These are phyloP conservation scores for Bombyx huttoni DNA, from an alignment of 2,888 invertebrate species.

Conservation along the genomic window DNA sequence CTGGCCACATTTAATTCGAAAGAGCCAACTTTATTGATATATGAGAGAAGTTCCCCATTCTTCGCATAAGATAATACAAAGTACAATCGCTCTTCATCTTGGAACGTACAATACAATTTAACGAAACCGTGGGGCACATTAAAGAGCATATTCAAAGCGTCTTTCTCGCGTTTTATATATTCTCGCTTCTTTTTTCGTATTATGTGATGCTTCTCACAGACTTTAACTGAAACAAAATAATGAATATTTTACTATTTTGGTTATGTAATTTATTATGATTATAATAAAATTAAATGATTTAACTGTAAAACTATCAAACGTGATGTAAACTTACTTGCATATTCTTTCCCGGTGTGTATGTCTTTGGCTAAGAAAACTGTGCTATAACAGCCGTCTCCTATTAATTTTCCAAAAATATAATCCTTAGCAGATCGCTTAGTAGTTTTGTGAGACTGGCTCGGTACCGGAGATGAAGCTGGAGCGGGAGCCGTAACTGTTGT, in stretches of 20 bases:
- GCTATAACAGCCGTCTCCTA: constrained; percentile 98
- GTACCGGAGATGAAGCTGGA: constrained; percentile 46
- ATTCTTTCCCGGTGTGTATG: constrained; percentile 89
- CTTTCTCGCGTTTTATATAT: constrained; percentile 94
- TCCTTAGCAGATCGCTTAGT: constrained; percentile 86
- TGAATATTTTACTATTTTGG: constrained; percentile 2
- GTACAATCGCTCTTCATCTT: constrained; percentile 92
- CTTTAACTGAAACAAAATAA: constrained; percentile 84
- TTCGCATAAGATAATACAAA: constrained; percentile 96
- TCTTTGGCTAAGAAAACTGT: constrained; percentile 95
- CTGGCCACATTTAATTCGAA: constrained; percentile 91
- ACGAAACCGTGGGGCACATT: constrained; percentile 90
- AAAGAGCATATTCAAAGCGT: constrained; percentile 89
- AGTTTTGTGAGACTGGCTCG: constrained; percentile 49
- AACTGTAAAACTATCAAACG: too few species aligned
- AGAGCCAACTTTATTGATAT: constrained; percentile 90
- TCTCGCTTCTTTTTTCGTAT: constrained; percentile 93
- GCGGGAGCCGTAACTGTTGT: constrained; percentile 51
- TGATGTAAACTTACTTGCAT: constrained; percentile 87
- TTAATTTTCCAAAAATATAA: constrained; percentile 94
- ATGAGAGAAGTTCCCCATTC: constrained; percentile 93
- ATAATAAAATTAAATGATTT: background rate
- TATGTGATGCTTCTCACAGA: constrained; percentile 96
- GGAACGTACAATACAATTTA: constrained; percentile 95
- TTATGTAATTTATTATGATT: too few species aligned